Conservation (phyloP, 2,888 invertebrate genomes). For the Nipponacmea schrenckii region DNA sequence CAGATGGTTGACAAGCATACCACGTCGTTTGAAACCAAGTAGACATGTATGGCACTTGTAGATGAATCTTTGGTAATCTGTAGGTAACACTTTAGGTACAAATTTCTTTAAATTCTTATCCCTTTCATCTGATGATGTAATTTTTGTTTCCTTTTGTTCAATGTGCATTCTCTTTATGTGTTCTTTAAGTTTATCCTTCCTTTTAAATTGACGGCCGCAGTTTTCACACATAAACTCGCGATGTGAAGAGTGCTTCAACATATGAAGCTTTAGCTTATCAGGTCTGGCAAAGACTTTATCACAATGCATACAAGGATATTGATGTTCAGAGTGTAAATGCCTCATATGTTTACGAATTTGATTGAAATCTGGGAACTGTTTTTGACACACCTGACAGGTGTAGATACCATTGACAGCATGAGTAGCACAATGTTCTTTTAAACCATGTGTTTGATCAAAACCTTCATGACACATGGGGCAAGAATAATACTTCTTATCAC, state of each 20-base stretch:
- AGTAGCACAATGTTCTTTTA: constrained; percentile 78
- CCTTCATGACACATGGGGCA: constrained; percentile 80
- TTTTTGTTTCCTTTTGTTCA: constrained; percentile 65
- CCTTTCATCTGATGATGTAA: constrained; percentile 34
- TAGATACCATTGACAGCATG: constrained; percentile 76
- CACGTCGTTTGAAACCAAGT: constrained; percentile 83
- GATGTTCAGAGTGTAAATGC: constrained; percentile 78
- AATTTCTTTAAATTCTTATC: constrained; percentile 69
- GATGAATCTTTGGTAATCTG: constrained; percentile 79
- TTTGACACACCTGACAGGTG: constrained; percentile 78
- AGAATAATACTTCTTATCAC: constrained; percentile 75
- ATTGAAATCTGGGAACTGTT: constrained; percentile 77
- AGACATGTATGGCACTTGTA: constrained; percentile 82
- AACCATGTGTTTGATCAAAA: constrained; percentile 70
- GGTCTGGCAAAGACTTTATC: constrained; percentile 77
- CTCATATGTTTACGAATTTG: constrained; percentile 80
- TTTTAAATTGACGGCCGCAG: constrained; percentile 82
- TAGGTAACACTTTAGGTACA: constrained; percentile 73
- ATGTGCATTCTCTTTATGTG: constrained; percentile 79
- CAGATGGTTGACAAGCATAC: constrained; percentile 87
- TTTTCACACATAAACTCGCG: constrained; percentile 80
- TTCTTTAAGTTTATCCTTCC: constrained; percentile 76
- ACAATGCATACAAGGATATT: constrained; percentile 78
- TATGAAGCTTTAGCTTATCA: constrained; percentile 79
- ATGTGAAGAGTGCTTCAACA: constrained; percentile 76